These are phyloP conservation scores for Arion vulgaris DNA, from an alignment of 1,140 invertebrate genomes.

Conservation along the genomic window DNA sequence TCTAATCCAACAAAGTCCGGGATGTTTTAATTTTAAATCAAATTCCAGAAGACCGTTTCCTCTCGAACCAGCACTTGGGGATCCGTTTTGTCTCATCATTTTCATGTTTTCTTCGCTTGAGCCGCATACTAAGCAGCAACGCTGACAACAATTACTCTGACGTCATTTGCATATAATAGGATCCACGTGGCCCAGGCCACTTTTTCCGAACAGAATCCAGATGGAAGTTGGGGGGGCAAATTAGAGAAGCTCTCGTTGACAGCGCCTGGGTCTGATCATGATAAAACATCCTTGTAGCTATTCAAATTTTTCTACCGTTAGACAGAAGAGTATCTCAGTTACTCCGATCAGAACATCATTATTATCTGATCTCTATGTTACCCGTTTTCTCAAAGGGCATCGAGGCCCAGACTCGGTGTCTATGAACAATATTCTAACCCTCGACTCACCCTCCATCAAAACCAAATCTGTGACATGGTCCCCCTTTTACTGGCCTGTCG, in stretches of 20 bases:
- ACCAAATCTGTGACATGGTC: constrained; percentile 21
- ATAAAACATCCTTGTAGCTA: constrained; percentile 32
- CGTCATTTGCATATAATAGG: constrained; percentile 38
- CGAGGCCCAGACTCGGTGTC: constrained; percentile 7
- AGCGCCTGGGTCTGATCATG: constrained; percentile 33
- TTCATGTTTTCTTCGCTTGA: constrained; percentile 24
- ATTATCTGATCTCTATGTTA: constrained; percentile 5
- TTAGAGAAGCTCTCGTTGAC: constrained; percentile 33
- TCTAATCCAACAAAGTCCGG: constrained; percentile 16
- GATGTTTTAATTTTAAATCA: constrained; percentile 43
- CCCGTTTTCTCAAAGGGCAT: neutral
- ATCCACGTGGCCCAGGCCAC: constrained; percentile 15
- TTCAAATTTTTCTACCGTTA: constrained; percentile 28
- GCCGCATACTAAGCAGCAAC: constrained; percentile 27
- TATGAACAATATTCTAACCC: neutral
- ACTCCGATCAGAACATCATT: neutral
- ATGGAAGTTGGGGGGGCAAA: constrained; percentile 27
- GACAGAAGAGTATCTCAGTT: neutral
- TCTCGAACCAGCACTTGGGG: neutral
- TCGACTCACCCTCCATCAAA: constrained; percentile 15
- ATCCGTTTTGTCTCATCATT: constrained; percentile 37
- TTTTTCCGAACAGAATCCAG: neutral
- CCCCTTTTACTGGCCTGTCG: neutral
- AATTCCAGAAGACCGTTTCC: constrained; percentile 39
- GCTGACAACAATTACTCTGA: constrained; percentile 30